A percentile compares a stretch with the other conserved stretches of the same genome.
Evolutionary conservation across 1,140 invertebrate species (phyloP).

Genomic region (Brachionus paranguensis): DNA sequence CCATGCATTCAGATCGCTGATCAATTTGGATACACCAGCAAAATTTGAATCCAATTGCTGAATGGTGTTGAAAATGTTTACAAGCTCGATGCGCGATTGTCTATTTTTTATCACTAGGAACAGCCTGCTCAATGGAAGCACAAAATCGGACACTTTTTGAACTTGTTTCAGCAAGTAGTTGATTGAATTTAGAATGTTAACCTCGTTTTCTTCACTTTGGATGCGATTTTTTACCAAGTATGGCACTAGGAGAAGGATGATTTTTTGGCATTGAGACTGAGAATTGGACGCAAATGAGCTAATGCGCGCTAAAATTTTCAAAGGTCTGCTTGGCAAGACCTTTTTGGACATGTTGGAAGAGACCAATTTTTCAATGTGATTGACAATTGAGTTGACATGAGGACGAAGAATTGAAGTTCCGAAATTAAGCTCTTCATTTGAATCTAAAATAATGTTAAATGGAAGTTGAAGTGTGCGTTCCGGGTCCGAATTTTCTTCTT

Average conservation of each 20-base stretch:
- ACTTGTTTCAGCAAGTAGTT: constrained; percentile 19
- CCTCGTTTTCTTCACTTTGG: constrained; percentile 29
- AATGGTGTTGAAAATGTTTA: not conserved
- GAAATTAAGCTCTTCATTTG: constrained; percentile 57
- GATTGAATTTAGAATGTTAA: constrained; percentile 26
- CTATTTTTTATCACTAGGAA: constrained; percentile 26
- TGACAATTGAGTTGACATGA: constrained; percentile 66
- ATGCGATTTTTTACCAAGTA: constrained; percentile 35
- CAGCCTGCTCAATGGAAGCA: not conserved
- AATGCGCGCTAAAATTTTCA: constrained; percentile 68
- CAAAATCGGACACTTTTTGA: not conserved
- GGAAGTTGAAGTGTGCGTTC: constrained; percentile 23
- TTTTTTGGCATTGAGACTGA: constrained; percentile 26
- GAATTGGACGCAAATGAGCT: constrained; percentile 35
- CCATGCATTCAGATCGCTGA: constrained; percentile 68
- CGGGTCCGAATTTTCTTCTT: not conserved
- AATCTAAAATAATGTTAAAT: not conserved
- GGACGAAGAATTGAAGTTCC: constrained; percentile 69
- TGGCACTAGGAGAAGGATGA: not conserved
- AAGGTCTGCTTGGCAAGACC: constrained; percentile 62
- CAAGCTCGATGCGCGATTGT: constrained; percentile 8
- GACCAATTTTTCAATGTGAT: constrained; percentile 62
- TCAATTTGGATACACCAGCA: not conserved
- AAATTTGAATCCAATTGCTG: not conserved
- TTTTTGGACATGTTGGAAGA: constrained; percentile 60